Base-by-base conservation (phyloP, 2,888 invertebrate species). In the Acanthosepion pharaonis region DNA sequence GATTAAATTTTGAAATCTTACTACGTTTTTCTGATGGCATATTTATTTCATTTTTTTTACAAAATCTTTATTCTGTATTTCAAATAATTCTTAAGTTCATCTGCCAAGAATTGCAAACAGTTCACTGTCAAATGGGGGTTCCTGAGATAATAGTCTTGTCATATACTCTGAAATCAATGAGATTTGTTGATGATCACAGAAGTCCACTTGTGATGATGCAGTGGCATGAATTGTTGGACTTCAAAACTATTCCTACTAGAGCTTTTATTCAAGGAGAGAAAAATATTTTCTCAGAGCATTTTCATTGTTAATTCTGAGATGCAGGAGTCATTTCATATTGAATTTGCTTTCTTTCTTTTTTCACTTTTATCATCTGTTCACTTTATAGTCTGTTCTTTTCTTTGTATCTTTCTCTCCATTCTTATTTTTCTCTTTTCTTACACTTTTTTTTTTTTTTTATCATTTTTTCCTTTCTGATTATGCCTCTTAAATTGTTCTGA, bases 261-360 rank as follows among this genome's bases (percentile, higher is more conserved):
- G 78, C n/a, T 78, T 78, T 33, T 33, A 78, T 78, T 78, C 33
- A n/a, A 78, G 18, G 23, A 33, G 78, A n/a, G 78, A 78, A 78
- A 78, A 78, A n/a, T 78, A 78, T 78, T 78, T 78, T 78, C n/a
- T 78, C 15, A 78, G 18, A 33, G 15, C 33, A n/a, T 11, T 78
- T 78, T 78, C n/a, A 78, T 78, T 78, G n/a, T 78, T 78, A 78
- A 78, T 78, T n/a, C 8, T 78, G n/a, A n/a, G 78, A 78, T 78
- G 78, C 78, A n/a, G 15, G 11, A 78, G 33, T 78, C 33, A n/a
- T 78, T 78, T 78, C 8, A 8, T 78, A 78, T 33, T n/a, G 33
- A 78, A 78, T 78, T 78, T n/a, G 23, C 11, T 23, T 15, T 78
- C 33, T 78, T 33, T 33, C 33, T 33, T 33, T 33, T 18, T n/a